phyloP scores from a whole-genome alignment of 2,797 vertebrate genomes.

The Pangasius mekongensis region DNA sequence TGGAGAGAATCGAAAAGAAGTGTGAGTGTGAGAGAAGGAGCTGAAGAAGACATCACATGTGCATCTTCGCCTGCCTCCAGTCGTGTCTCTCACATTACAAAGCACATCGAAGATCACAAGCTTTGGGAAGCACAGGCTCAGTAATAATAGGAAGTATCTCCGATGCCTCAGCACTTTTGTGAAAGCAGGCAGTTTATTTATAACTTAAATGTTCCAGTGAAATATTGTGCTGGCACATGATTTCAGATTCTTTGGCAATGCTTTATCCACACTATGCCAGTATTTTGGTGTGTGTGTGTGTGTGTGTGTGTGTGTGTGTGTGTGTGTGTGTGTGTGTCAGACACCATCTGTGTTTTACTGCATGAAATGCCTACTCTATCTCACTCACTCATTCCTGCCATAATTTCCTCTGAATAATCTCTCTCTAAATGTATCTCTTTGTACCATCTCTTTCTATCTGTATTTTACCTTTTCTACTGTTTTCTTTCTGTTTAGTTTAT shows the following conservation, averaged over 20 bases:
- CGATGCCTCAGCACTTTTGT: slow-evolving; percentile 21
- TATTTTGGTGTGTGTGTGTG: background rate
- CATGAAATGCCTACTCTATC: background rate
- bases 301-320: background rate
- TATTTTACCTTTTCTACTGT: background rate
- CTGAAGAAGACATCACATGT: background rate
- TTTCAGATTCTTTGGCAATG: background rate
- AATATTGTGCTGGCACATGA: background rate
- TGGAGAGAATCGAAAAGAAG: slow-evolving; percentile 13
- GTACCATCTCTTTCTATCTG: background rate
- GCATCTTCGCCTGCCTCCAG: background rate
- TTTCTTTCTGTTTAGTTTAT: background rate
- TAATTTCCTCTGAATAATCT: background rate
- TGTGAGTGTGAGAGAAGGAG: slow-evolving; percentile 1
- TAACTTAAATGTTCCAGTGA: slow-evolving; percentile 19
- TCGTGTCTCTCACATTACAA: slow-evolving; percentile 16
- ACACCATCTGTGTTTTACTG: slow-evolving; percentile 10
- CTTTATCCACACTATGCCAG: background rate
- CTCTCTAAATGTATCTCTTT: background rate
- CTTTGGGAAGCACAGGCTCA: background rate
- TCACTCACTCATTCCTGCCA: background rate
- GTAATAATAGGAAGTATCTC: background rate
- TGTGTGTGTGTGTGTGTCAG: background rate
- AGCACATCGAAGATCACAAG: background rate
- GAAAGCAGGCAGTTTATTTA: slow-evolving; percentile 18